Evolutionary conservation across 1,140 invertebrate species (phyloP), one percentile per base, ranked within the genome.

Genomic region (Acromyrmex charruanus): DNA sequence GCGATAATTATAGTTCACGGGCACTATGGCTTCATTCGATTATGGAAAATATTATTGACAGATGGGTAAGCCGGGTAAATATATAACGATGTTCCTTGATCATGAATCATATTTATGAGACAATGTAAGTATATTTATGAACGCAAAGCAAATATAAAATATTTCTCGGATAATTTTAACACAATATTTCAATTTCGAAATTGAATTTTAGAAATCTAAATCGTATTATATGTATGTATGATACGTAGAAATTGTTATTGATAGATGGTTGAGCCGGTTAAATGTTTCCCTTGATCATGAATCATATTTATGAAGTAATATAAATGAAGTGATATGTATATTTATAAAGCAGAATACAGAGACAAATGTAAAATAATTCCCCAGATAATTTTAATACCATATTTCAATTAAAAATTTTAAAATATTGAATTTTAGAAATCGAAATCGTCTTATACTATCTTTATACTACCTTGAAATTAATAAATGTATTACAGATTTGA

Each of bases 41-140:
- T 71, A 44, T 49, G 55, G 14, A 61, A 61, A 74, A 74, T 49
- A 18, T 84, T 84, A 75, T 49, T 65, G 25, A 65, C 39, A 66
- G 14, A 18, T 44, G 35, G n/a, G 3, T 35, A 18, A 39, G 16
- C 28, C 18, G 14, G 14, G 4, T 59, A 59, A 74, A 9, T 28
- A 21, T 31, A 28, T 74, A 31, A 53, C 63, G n/a, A 68, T 21
- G 28, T 39, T 55, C 3, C 51, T 55, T 55, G 35, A 25, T 68
- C 63, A 74, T 61, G 31, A 74, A 51, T 82, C 68, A 49, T 39
- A n/a, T 71, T 58, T 69, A 39, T 44, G 28, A 6, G 53, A 51
- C 66, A 31, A 35, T 61, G 35, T 59, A 69, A 49, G 66, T 49
- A 69, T 75, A 25, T 21, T 51, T 51, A 75, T 1, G 10, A 18